These are phyloP conservation scores for Scaptodrosophila latifasciaeformis DNA, from an alignment of 2,888 invertebrate genomes.

Conservation along the genomic window DNA sequence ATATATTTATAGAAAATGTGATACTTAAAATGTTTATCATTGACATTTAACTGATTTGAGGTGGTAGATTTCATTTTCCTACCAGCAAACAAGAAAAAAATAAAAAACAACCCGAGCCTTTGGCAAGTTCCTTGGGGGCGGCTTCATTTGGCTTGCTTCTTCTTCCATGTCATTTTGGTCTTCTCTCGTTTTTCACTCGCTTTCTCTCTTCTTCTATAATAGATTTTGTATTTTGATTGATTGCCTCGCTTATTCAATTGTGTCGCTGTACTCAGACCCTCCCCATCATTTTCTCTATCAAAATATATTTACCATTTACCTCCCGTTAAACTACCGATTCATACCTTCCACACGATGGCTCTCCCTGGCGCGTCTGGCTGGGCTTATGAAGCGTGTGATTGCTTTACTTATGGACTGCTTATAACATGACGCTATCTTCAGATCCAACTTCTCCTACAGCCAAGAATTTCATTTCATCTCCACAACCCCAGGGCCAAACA, in stretches of 20 bases:
- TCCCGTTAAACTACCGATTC: background rate
- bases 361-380: constrained; percentile 45
- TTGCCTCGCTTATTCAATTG: constrained; percentile 69
- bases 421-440: constrained; percentile 27
- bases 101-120: too few relatives aligned
- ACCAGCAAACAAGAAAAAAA: too few relatives aligned
- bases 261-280: constrained; percentile 22
- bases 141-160: background rate
- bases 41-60: too few relatives aligned
- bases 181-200: constrained; percentile 5
- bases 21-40: too few relatives aligned
- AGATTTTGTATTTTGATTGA: constrained; percentile 69
- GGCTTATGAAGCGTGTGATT: constrained; percentile 64
- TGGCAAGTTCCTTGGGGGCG: too few relatives aligned
- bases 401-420: constrained; percentile 61
- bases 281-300: background rate
- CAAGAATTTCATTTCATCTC: too few relatives aligned
- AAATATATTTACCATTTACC: background rate
- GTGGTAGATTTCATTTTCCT: too few relatives aligned
- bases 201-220: constrained; percentile 31
- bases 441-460: too few relatives aligned
- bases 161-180: constrained; percentile 13
- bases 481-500: too few relatives aligned
- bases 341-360: background rate
- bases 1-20: too few relatives aligned